A percentile compares a stretch with the other conserved stretches of the same genome.
These are phyloP conservation scores for Pyrochroa serraticornis DNA, from an alignment of 2,888 invertebrate species.

Conservation along the genomic window DNA sequence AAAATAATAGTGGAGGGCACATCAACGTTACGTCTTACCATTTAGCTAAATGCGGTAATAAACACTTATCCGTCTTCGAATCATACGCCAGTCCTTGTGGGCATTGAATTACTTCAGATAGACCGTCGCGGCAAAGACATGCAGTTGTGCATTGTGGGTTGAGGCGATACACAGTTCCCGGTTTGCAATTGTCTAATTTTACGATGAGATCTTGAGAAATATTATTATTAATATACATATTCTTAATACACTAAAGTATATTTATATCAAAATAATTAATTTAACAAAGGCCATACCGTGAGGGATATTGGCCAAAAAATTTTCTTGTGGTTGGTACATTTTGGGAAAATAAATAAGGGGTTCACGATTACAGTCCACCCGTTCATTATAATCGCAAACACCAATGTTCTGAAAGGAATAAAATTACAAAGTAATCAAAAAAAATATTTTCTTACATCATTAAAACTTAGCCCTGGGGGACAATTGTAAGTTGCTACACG, in stretches of 20 bases:
- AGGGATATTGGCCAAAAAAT: constrained; percentile 36
- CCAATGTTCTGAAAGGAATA: constrained; percentile 62
- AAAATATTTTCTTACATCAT: constrained; percentile 42
- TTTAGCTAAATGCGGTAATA: constrained; percentile 50
- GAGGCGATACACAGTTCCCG: constrained; percentile 51
- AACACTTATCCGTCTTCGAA: constrained; percentile 51
- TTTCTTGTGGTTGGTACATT: constrained; percentile 1
- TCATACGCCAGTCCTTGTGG: constrained; percentile 55
- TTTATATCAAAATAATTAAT: background rate
- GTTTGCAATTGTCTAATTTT: constrained; percentile 42
- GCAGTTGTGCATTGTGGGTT: constrained; percentile 54
- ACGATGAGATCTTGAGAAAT: constrained; percentile 47
- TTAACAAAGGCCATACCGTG: constrained; percentile 33
- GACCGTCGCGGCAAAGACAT: constrained; percentile 51
- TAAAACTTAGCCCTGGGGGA: constrained; percentile 61
- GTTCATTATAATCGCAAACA: constrained; percentile 68
- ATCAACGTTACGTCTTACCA: constrained; percentile 48
- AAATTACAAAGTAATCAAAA: constrained; percentile 25
- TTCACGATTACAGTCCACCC: constrained; percentile 63
- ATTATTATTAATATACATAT: too few species aligned
- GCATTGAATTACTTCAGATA: constrained; percentile 55
- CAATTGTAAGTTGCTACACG: constrained; percentile 65
- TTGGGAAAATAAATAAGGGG: constrained; percentile 33
- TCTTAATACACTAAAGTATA: too few species aligned
- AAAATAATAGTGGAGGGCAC: background rate